These are phyloP conservation scores for Empis stercorea DNA, from an alignment of 2,888 invertebrate genomes.

Conservation along the genomic window DNA sequence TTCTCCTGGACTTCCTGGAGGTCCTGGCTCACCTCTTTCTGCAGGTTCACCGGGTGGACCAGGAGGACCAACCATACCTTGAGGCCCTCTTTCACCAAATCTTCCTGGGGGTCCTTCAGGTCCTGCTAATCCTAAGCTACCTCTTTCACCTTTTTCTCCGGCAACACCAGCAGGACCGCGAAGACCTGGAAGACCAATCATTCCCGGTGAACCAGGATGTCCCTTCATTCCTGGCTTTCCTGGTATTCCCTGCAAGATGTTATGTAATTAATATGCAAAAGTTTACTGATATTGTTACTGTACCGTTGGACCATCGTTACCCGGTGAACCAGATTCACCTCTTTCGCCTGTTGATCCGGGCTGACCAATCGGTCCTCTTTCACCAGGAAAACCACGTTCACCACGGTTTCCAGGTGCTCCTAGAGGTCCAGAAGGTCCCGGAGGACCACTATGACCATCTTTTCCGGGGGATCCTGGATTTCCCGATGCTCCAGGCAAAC, in stretches of 20 bases:
- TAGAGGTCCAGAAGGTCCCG: conserved; percentile 49
- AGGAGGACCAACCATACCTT: conserved; percentile 58
- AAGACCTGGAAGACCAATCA: conserved; percentile 63
- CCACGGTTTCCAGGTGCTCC: conserved; percentile 49
- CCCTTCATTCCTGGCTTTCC: conserved; percentile 63
- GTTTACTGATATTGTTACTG: conserved; percentile 12
- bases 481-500: conserved; percentile 61
- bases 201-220: conserved; percentile 62
- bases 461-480: conserved; percentile 64
- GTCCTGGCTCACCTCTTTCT: conserved; percentile 64
- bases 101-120: conserved; percentile 58
- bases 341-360: conserved; percentile 37
- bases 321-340: conserved; percentile 41
- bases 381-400: conserved; percentile 60
- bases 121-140: conserved; percentile 50
- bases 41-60: conserved; percentile 73
- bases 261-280: neutral
- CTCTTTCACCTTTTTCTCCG: conserved; percentile 53
- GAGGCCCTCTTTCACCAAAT: conserved; percentile 63
- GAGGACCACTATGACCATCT: conserved; percentile 61
- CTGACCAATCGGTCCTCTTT: conserved; percentile 55
- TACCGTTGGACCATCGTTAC: conserved; percentile 48
- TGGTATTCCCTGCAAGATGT: conserved; percentile 35
- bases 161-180: conserved; percentile 51
- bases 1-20: conserved; percentile 57